These are phyloP conservation scores for Elephantulus edwardii DNA, from an alignment of 2,113 vertebrate species.

Conservation along the genomic window DNA sequence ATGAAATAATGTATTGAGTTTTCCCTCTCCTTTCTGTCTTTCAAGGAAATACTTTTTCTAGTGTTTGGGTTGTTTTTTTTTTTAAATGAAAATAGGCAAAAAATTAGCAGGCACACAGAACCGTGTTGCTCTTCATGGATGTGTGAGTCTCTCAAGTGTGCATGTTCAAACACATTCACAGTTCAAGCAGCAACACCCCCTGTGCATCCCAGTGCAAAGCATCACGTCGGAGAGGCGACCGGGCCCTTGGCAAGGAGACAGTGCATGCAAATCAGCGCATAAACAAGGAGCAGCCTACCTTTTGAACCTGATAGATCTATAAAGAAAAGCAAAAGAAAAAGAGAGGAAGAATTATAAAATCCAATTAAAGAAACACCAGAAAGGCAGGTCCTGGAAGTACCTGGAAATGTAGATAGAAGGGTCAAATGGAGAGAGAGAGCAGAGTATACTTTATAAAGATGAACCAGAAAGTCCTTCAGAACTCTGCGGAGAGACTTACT, in stretches of 20 bases:
- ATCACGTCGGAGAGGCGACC: slow-evolving; percentile 1
- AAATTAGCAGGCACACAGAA: background rate
- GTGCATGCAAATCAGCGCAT: slow-evolving; percentile 67
- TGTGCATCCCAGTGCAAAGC: background rate
- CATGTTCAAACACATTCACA: fast-evolving
- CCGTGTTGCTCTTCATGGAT: fast-evolving
- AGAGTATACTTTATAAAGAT: background rate
- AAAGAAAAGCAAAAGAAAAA: slow-evolving; percentile 57
- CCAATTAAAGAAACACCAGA: slow-evolving; percentile 50
- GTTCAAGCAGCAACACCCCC: background rate
- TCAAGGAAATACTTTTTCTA: background rate
- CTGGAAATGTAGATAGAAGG: background rate
- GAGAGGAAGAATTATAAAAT: slow-evolving; percentile 67
- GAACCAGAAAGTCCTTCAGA: background rate
- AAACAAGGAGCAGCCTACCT: slow-evolving; percentile 88
- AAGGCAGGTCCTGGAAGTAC: background rate
- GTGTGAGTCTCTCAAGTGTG: fast-evolving
- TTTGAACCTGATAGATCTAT: slow-evolving; percentile 98
- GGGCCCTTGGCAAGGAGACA: background rate
- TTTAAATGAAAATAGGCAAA: too few relatives aligned
- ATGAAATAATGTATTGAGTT: too few relatives aligned
- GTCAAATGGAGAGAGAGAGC: fast-evolving
- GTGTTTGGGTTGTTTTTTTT: background rate
- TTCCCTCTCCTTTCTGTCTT: too few relatives aligned
- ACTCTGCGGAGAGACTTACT: fast-evolving